A percentile compares a stretch with the other conserved stretches of the same genome.
phyloP scores from a whole-genome alignment of 2,113 vertebrate species.

The Anthoscopus minutus region DNA sequence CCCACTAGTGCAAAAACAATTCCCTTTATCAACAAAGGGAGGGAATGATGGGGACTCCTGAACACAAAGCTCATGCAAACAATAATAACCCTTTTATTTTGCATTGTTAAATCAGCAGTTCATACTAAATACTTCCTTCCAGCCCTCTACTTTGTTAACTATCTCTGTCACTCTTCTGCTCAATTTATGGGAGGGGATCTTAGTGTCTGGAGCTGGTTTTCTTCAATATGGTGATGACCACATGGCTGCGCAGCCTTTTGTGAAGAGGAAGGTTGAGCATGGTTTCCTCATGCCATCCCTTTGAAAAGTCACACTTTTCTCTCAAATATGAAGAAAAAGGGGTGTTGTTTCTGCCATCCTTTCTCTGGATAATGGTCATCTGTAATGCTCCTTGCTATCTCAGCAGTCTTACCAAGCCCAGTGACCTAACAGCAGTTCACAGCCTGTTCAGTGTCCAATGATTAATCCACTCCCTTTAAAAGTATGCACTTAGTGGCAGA shows the following conservation, averaged over 20 bases:
- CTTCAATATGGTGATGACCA: neutral
- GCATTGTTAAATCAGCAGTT: neutral
- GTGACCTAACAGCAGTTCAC: neutral
- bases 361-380: neutral
- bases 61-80: constrained; percentile 25
- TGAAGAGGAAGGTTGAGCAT: neutral
- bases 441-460: neutral
- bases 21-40: constrained; percentile 19
- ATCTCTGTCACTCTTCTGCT: neutral
- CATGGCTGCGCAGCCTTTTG: neutral
- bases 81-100: constrained; percentile 14
- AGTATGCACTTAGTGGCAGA: constrained; percentile 50
- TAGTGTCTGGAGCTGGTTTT: neutral
- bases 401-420: neutral
- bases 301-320: neutral
- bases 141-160: neutral
- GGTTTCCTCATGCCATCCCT: neutral
- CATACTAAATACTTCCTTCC: neutral
- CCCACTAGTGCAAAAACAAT: neutral
- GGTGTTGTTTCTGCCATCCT: neutral
- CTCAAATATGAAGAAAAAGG: neutral
- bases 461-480: constrained; percentile 37
- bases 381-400: neutral
- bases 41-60: constrained; percentile 18
- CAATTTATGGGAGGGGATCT: neutral